Evolutionary conservation across 2,888 invertebrate species (phyloP).

Genomic region (Macroteleia sp.): DNA sequence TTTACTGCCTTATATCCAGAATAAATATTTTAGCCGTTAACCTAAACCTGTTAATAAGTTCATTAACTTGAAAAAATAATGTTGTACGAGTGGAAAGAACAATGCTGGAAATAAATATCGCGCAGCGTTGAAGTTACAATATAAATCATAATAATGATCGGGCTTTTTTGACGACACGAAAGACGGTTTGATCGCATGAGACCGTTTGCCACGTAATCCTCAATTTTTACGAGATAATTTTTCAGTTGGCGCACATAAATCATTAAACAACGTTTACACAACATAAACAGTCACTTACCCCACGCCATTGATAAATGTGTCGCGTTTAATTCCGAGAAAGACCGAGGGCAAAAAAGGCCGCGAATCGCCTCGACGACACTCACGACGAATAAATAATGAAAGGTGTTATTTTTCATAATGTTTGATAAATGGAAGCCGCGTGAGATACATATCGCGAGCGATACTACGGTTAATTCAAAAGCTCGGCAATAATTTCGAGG

Average conservation of each 20-base stretch:
- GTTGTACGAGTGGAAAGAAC: too few species aligned
- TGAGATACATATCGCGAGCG: conserved; percentile 20
- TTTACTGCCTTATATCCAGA: too few species aligned
- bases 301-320: conserved; percentile 24
- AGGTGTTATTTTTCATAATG: conserved; percentile 29
- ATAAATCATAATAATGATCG: neutral
- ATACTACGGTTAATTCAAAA: conserved; percentile 35
- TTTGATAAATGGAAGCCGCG: conserved; percentile 26
- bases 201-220: conserved; percentile 8
- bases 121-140: neutral
- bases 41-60: too few species aligned
- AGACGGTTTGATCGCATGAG: too few species aligned
- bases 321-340: conserved; percentile 34
- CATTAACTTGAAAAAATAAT: too few species aligned
- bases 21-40: too few species aligned
- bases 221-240: conserved; percentile 10
- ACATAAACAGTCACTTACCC: conserved; percentile 28
- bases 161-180: neutral
- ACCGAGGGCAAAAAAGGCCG: conserved; percentile 1
- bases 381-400: conserved; percentile 28
- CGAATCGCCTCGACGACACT: conserved; percentile 12
- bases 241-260: conserved; percentile 5
- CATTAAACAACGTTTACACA: conserved; percentile 11
- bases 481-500: conserved; percentile 38
- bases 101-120: too few species aligned